These are phyloP conservation scores for Cerceris ruficornis DNA, from an alignment of 2,888 invertebrate species.

Conservation along the genomic window DNA sequence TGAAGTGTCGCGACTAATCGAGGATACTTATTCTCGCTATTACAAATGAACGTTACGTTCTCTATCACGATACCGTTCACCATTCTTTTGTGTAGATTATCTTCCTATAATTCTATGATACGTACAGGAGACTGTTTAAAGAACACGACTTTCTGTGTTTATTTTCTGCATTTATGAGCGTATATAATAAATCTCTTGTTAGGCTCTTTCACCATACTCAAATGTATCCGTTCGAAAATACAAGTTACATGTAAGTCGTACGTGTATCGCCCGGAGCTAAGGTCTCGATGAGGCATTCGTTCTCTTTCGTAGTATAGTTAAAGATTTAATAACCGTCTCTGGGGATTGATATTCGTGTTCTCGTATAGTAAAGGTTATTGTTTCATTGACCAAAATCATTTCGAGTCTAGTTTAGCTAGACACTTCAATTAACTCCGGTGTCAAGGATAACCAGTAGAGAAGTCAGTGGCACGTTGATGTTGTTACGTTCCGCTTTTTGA, in stretches of 20 bases:
- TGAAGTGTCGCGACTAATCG: background rate
- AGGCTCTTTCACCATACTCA: background rate
- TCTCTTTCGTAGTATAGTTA: background rate
- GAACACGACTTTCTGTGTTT: background rate
- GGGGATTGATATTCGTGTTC: background rate
- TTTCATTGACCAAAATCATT: constrained; percentile 4
- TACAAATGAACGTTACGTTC: background rate
- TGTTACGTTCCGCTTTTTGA: background rate
- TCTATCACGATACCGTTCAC: background rate
- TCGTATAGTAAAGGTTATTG: constrained; percentile 3
- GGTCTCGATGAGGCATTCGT: background rate
- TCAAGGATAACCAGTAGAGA: constrained; percentile 19
- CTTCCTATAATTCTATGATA: background rate
- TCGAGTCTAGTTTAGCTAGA: constrained; percentile 8
- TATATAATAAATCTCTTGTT: background rate
- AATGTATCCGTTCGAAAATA: background rate
- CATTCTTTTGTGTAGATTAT: background rate
- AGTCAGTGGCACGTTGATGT: background rate
- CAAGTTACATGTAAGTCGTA: background rate
- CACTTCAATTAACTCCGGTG: constrained; percentile 2
- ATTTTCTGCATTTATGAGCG: background rate
- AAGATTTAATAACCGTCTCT: background rate
- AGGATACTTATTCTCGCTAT: background rate
- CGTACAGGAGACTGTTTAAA: background rate
- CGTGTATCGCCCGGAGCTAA: background rate